Base-by-base conservation (phyloP, 2,797 vertebrate genomes). In the Kryptolebias ocellatus region DNA sequence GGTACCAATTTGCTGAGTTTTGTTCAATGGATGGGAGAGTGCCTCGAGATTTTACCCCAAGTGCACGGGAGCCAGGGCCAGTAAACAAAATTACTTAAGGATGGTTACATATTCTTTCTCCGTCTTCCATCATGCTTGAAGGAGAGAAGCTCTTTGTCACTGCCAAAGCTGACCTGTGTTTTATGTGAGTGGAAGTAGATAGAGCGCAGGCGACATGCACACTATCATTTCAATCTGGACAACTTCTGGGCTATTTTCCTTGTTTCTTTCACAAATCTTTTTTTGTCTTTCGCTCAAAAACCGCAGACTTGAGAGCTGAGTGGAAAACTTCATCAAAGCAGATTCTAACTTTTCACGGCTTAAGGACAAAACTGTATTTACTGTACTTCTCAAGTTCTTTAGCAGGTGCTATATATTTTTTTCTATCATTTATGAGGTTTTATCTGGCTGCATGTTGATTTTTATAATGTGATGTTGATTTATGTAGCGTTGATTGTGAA, bases 1-100 rank as follows among this genome's bases (percentile, higher is more conserved):
- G 93, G 92, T 95, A 94, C 92, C 95, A 95, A 95, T 95, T 95
- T 95, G 89, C 93, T 90, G 92, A 92, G 91, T 93, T 95, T 95
- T 95, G 94, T 95, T 95, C 91, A 74, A 92, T 94, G 91, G 90
- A 93, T 91, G 85, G 89, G 81, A 81, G 80, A 84, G 89, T 84
- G 86, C 84, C 88, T 83, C 56, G 86, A 93, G 90, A 92, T 51
- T 83, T 89, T 79, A 78, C 78, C 78, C 75, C 28, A 60, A 79
- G 84, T 67, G 78, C 87, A 81, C 75, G 65, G 79, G 73, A 87
- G 85, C 79, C 81, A 69, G 56, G 74, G 73, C 81, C 83, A 77
- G 88, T 90, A 92, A 92, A 89, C 89, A 91, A 91, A 90, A 92
- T 90, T 88, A 92, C 85, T 89, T 91, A 89, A 89, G 72, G 72